These are phyloP conservation scores for Cerastoderma edule DNA, from an alignment of 2,888 invertebrate genomes.

Conservation along the genomic window DNA sequence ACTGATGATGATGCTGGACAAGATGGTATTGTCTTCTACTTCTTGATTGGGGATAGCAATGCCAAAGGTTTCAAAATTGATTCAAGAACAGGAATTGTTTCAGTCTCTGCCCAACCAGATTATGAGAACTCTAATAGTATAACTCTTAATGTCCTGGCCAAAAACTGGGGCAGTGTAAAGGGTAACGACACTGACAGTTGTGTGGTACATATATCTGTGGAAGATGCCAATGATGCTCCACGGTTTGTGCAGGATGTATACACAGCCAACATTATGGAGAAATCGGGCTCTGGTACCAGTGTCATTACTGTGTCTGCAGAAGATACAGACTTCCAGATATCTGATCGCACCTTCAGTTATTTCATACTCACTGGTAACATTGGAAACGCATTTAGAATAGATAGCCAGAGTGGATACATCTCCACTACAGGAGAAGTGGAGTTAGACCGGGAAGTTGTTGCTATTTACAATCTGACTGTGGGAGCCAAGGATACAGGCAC, in stretches of 20 bases:
- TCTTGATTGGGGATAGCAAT: slow-evolving; percentile 96
- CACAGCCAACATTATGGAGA: slow-evolving; percentile 91
- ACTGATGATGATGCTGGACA: slow-evolving; percentile 77
- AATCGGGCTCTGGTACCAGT: slow-evolving; percentile 92
- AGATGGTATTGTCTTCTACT: slow-evolving; percentile 89
- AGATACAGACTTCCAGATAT: slow-evolving; percentile 74
- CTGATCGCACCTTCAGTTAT: slow-evolving; percentile 75
- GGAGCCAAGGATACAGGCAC: slow-evolving; percentile 76
- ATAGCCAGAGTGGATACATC: slow-evolving; percentile 69
- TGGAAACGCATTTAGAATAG: slow-evolving; percentile 68
- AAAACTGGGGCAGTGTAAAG: slow-evolving; percentile 95
- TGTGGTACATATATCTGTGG: slow-evolving; percentile 95
- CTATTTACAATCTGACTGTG: slow-evolving; percentile 73
- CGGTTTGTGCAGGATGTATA: slow-evolving; percentile 93
- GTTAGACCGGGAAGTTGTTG: slow-evolving; percentile 76
- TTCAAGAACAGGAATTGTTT: slow-evolving; percentile 91
- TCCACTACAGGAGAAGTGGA: slow-evolving; percentile 66
- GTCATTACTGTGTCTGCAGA: slow-evolving; percentile 93
- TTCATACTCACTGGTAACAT: slow-evolving; percentile 72
- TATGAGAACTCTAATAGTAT: slow-evolving; percentile 77
- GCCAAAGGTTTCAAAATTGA: slow-evolving; percentile 95
- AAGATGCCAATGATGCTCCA: slow-evolving; percentile 98
- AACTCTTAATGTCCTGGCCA: slow-evolving; percentile 93
- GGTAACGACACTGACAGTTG: slow-evolving; percentile 98
- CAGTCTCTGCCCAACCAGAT: slow-evolving; percentile 90